These are phyloP conservation scores for Drosophila antonietae DNA, from an alignment of 2,888 invertebrate species.

Conservation along the genomic window DNA sequence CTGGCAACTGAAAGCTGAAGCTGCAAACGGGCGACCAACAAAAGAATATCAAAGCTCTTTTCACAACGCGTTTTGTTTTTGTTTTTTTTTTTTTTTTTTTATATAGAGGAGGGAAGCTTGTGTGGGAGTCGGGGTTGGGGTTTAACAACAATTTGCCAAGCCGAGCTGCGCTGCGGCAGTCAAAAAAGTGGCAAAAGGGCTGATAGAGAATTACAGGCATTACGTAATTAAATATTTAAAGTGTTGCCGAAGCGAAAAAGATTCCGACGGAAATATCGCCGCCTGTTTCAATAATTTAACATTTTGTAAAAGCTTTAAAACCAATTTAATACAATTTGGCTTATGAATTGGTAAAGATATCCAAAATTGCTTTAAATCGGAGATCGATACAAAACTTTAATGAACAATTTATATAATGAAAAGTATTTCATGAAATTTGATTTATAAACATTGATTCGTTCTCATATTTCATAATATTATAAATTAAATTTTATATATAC, in stretches of 20 bases:
- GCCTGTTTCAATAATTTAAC: constrained; percentile 14
- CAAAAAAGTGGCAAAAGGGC: constrained; percentile 48
- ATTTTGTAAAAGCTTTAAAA: constrained; percentile 28
- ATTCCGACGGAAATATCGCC: constrained; percentile 42
- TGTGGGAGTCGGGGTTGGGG: background rate
- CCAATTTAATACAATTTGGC: constrained; percentile 21
- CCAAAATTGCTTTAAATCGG: background rate
- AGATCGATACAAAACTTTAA: background rate
- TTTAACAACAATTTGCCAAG: constrained; percentile 58
- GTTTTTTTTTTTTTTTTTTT: background rate
- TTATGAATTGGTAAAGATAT: background rate
- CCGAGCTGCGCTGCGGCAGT: constrained; percentile 8
- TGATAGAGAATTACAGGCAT: constrained; percentile 60
- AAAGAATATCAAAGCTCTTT: constrained; percentile 66
- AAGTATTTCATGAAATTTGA: too few species aligned
- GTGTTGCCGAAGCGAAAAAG: constrained; percentile 45
- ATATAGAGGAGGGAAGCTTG: background rate
- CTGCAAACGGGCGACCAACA: constrained; percentile 53
- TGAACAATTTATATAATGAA: too few species aligned
- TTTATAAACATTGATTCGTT: too few species aligned
- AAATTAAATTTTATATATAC: too few species aligned
- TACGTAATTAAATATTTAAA: constrained; percentile 78
- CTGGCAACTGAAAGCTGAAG: constrained; percentile 52
- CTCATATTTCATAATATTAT: too few species aligned
- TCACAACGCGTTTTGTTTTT: constrained; percentile 30